These are phyloP conservation scores for Antechinus stuartii DNA, from an alignment of 2,113 vertebrate species.

Conservation along the genomic window DNA sequence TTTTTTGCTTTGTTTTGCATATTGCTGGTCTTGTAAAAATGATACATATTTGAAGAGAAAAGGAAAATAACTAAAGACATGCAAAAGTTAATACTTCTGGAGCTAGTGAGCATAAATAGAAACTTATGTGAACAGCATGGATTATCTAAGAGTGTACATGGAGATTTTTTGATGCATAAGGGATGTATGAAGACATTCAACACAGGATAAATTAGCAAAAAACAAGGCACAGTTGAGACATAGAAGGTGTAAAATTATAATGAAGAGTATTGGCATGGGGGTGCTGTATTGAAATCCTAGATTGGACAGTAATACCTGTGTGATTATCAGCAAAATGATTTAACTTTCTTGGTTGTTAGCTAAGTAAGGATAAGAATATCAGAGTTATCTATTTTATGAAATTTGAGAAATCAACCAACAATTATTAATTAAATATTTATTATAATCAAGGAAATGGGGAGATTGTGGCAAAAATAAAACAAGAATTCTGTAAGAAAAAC, in stretches of 20 bases:
- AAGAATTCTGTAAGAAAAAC: neutral
- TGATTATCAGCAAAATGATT: neutral
- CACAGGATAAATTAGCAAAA: neutral
- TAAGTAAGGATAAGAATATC: neutral
- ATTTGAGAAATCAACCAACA: neutral
- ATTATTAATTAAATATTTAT: neutral
- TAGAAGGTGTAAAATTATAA: neutral
- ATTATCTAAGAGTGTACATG: neutral
- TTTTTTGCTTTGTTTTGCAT: neutral
- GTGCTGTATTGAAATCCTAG: neutral
- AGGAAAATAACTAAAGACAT: neutral
- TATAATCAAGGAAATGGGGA: neutral
- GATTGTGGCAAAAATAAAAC: neutral
- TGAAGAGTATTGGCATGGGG: neutral
- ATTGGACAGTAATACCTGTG: neutral
- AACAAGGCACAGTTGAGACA: neutral
- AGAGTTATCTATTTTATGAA: neutral
- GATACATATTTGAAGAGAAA: neutral
- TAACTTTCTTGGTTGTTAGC: neutral
- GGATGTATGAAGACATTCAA: neutral
- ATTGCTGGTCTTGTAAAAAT: neutral
- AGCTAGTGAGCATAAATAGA: neutral
- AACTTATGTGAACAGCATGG: neutral
- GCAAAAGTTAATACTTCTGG: neutral
- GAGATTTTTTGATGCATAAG: neutral